Base-by-base conservation (phyloP, 2,888 invertebrate species). In the Sthenelais limicola region DNA sequence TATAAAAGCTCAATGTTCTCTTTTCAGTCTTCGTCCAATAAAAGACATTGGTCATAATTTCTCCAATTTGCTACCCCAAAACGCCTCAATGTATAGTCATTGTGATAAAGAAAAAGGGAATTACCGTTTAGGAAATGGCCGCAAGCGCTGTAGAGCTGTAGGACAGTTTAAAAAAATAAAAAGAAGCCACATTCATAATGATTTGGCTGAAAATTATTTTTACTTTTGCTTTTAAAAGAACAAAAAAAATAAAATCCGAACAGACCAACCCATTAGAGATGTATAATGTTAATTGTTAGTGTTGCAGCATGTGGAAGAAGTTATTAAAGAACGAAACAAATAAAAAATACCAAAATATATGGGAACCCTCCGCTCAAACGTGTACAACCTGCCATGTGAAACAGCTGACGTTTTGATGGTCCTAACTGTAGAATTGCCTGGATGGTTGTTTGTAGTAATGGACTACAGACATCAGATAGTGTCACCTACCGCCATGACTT, bases 301-400 rank as follows among this genome's bases (percentile, higher is more conserved):
- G n/a, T n/a, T n/a, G n/a, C n/a, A n/a, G n/a, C n/a, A n/a, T n/a
- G n/a, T n/a, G n/a, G n/a, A n/a, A n/a, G n/a, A n/a, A n/a, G n/a
- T n/a, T n/a, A n/a, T n/a, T n/a, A n/a, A n/a, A n/a, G 3, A 4
- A 30, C 5, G 2, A 56, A 56, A 56, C 32, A 12, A 28, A 56
- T 18, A 56, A 28, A 56, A 56, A 56, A 28, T 18, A 3, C 35
- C 18, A 62, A 21, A 33, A 33, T 35, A 38, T 38, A 21, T 7
- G 24, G 43, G 43, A 38, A 35, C 62, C 62, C 43, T 43, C 62
- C 38, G 38, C 43, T 43, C 35, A 62, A 62, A 62, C 24, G 38
- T 62, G 38, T 62, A 62, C 62, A 62, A 62, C 62, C 62, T 62
- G 35, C 62, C 62, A 62, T 35, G 62, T 62, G 62, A 38, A n/a